phyloP scores from a whole-genome alignment of 1,140 invertebrate species.

The Rhagoletis zephyria region DNA sequence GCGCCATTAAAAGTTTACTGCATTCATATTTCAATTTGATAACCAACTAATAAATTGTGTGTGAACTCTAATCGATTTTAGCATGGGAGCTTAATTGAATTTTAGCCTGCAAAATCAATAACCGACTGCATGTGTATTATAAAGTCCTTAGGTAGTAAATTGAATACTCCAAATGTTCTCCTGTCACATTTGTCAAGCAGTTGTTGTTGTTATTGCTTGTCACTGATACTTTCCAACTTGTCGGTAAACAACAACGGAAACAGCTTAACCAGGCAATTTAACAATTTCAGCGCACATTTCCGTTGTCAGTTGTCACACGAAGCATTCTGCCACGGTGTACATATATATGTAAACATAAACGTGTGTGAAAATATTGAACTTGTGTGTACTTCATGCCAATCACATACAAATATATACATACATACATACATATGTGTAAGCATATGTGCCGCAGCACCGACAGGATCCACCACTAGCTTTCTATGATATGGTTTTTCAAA shows the following conservation, averaged over 20 bases:
- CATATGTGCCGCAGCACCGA: neutral
- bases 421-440: neutral
- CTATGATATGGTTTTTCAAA: constrained; percentile 54
- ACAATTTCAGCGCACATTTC: neutral
- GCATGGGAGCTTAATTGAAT: no score
- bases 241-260: neutral
- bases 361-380: neutral
- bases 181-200: neutral
- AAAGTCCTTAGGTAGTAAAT: neutral
- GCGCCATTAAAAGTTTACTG: no score
- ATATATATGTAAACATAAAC: no score
- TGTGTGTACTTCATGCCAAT: neutral
- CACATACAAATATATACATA: neutral
- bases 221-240: neutral
- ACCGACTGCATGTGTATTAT: no score
- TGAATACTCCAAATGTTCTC: neutral
- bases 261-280: neutral
- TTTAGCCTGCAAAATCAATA: no score
- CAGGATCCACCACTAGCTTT: constrained; percentile 68
- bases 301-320: neutral
- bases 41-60: no score
- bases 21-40: no score
- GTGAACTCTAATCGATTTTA: no score
- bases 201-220: neutral
- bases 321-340: neutral